Percentiles rank a stretch among this genome's conserved stretches.
Evolutionary conservation across 53 echinoderm and acorn worm genomes (phyloP).

Genomic region (Zoroaster sp.): DNA sequence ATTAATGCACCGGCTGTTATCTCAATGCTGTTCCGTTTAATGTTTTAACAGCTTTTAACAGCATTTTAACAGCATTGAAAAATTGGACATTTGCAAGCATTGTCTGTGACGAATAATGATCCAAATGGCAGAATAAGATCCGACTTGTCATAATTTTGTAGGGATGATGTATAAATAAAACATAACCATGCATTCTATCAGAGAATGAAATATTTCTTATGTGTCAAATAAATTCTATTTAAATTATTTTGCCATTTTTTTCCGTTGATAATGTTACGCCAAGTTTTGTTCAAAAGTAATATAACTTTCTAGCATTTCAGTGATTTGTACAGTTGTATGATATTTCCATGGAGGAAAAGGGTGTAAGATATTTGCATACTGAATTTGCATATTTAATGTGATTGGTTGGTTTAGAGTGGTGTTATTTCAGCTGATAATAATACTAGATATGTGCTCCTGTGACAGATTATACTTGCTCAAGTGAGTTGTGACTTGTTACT

Average conservation of each 20-base stretch:
- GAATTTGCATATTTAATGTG: slow-evolving; percentile 61
- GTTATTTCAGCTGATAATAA: slow-evolving; percentile 35
- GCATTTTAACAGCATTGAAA: too few species aligned
- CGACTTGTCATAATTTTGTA: too few species aligned
- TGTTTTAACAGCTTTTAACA: too few species aligned
- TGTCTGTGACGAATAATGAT: too few species aligned
- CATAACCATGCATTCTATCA: background rate
- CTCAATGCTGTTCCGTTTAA: too few species aligned
- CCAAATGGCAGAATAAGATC: too few species aligned
- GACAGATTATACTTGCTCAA: slow-evolving; percentile 3
- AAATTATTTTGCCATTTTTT: slow-evolving; percentile 4
- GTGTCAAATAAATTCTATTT: slow-evolving; percentile 3
- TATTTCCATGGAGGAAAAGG: slow-evolving; percentile 35
- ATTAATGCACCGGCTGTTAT: too few species aligned
- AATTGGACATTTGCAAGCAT: too few species aligned
- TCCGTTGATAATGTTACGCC: background rate
- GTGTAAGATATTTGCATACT: slow-evolving; percentile 56
- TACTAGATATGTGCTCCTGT: background rate
- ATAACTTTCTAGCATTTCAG: slow-evolving; percentile 31
- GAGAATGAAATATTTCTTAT: background rate
- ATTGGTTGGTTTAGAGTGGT: slow-evolving; percentile 45
- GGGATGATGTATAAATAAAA: background rate
- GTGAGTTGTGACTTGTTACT: background rate
- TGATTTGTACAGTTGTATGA: slow-evolving; percentile 41
- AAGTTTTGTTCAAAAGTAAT: slow-evolving; percentile 9